Evolutionary conservation across 2,888 invertebrate species (phyloP).

Genomic region (Eremobia ochroleuca): DNA sequence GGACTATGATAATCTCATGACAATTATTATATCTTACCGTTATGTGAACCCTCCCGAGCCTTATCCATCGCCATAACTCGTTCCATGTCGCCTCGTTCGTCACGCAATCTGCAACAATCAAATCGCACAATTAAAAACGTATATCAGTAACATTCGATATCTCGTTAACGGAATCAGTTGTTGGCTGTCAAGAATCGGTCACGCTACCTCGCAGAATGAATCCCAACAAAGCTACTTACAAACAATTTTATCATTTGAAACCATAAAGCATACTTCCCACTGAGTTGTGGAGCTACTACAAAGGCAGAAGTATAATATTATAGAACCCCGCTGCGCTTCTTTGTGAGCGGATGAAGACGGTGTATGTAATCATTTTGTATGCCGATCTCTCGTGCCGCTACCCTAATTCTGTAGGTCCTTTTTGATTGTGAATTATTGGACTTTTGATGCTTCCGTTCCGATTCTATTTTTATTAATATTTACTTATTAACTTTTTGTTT

Average conservation of each 20-base stretch:
- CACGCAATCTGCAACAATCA: conserved; percentile 94
- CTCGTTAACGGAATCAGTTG: conserved; percentile 83
- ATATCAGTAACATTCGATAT: conserved; percentile 73
- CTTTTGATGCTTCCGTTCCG: conserved; percentile 87
- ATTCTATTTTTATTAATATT: conserved; percentile 85
- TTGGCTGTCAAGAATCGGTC: conserved; percentile 80
- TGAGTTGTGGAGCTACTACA: conserved; percentile 87
- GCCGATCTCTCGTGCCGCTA: conserved; percentile 86
- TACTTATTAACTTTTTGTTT: conserved; percentile 77
- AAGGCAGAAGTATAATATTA: conserved; percentile 90
- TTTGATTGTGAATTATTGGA: conserved; percentile 90
- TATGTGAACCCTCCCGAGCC: conserved; percentile 96
- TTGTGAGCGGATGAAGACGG: conserved; percentile 89
- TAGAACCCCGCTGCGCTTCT: conserved; percentile 89
- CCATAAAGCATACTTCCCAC: conserved; percentile 90
- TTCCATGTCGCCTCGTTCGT: conserved; percentile 96
- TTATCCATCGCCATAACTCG: conserved; percentile 95
- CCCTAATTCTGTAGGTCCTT: conserved; percentile 88
- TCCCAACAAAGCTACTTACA: conserved; percentile 88
- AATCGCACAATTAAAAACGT: conserved; percentile 69
- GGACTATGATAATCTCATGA: conserved; percentile 53
- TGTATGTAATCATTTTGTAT: conserved; percentile 89
- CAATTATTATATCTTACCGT: conserved; percentile 92
- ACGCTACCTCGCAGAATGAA: conserved; percentile 84
- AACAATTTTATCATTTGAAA: conserved; percentile 91